Percentiles rank a stretch among this genome's conserved stretches.
These are phyloP conservation scores for Podabrus alpinus DNA, from an alignment of 2,888 invertebrate species.

Conservation along the genomic window DNA sequence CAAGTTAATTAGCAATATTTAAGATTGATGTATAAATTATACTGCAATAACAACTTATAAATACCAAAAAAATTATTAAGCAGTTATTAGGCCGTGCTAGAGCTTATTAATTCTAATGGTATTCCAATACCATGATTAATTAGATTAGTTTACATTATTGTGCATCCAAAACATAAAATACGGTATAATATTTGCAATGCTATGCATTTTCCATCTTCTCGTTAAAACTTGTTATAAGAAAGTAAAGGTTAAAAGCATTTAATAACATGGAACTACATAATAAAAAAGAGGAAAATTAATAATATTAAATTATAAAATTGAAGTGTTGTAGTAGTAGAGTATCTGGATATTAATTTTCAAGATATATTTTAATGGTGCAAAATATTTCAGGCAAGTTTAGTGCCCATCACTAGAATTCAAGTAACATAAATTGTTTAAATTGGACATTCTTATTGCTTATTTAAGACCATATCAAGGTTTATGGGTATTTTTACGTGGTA, in stretches of 20 bases:
- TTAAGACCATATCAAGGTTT: neutral
- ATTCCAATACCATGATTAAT: neutral
- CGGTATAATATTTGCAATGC: too few relatives aligned
- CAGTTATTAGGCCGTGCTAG: too few relatives aligned
- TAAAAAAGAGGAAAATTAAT: neutral
- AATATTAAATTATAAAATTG: neutral
- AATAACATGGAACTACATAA: neutral
- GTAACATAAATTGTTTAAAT: neutral
- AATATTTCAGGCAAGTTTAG: neutral
- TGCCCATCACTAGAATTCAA: neutral
- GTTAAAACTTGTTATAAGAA: neutral
- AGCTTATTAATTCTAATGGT: too few relatives aligned
- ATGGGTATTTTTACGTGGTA: neutral
- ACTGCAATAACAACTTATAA: too few relatives aligned
- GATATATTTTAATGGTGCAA: neutral
- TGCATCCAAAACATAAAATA: too few relatives aligned
- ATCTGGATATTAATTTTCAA: neutral
- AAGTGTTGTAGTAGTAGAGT: neutral
- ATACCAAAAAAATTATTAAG: neutral
- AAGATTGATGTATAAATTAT: too few relatives aligned
- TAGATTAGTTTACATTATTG: neutral
- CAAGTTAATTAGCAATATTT: too few relatives aligned
- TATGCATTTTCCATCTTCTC: too few relatives aligned
- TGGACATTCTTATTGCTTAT: neutral
- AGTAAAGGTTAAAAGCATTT: neutral